These are phyloP conservation scores for Toxotes lorentzi DNA, from an alignment of 2,797 vertebrate species.

Conservation along the genomic window DNA sequence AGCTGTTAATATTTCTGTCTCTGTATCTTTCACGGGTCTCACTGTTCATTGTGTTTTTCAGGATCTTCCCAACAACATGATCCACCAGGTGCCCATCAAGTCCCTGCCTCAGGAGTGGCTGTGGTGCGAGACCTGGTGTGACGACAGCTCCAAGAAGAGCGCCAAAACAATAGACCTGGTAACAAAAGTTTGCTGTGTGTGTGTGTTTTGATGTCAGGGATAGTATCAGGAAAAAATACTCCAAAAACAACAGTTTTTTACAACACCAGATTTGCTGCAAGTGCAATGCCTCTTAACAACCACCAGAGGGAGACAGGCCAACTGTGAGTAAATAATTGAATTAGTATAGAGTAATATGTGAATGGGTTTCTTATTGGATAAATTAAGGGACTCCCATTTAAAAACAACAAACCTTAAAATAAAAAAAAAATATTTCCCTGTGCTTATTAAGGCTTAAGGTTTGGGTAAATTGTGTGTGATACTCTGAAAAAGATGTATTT, in stretches of 20 bases:
- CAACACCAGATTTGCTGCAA: background rate
- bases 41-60: constrained; percentile 52
- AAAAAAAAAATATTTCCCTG: background rate
- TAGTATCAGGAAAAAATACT: background rate
- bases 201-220: background rate
- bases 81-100: constrained; percentile 99
- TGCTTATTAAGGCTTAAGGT: no score
- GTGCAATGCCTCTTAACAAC: background rate
- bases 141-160: constrained; percentile 91
- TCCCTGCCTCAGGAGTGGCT: constrained; percentile 98
- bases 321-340: background rate
- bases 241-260: no score
- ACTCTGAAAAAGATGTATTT: no score
- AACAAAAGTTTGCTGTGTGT: constrained; percentile 29
- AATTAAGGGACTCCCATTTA: background rate
- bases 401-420: background rate
- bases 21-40: background rate
- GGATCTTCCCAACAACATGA: constrained; percentile 99
- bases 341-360: background rate
- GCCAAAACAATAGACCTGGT: constrained; percentile 99
- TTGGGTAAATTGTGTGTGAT: background rate
- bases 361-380: background rate
- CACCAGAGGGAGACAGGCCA: constrained; percentile 55
- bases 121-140: constrained; percentile 99
- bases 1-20: background rate